Evolutionary conservation across 2,797 vertebrate species (phyloP), one percentile per base, ranked within the genome.

Genomic region (Molossus alvarezi): DNA sequence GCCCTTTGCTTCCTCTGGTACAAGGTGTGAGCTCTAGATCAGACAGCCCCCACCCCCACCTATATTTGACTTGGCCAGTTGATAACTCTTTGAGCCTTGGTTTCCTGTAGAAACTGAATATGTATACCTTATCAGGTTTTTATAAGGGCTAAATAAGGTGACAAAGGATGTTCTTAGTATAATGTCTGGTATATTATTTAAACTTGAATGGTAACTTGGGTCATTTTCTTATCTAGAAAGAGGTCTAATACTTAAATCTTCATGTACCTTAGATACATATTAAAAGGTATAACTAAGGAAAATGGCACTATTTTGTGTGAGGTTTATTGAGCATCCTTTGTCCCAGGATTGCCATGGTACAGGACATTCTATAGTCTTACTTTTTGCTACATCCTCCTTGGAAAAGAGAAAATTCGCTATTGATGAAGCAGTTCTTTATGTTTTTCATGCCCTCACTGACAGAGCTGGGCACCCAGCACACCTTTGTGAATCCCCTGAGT

Each of bases 401-500:
- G 91, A 75, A 92, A 72, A 55, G 23, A 69, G 64, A 48, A 58
- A 23, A 7, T 21, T 37, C 62, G 10, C 37, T 81, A 4, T 0
- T 41, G 23, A 18, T 6, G 27, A 23, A 45, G 65, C 4, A 5
- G 29, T n/a, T 57, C 81, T 62, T 45, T 14, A 51, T 0, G 0
- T 64, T 57, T 18, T 62, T 45, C 41, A 33, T 0, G 6, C 23
- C 18, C 29, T 62, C 5, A 12, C 48, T 10, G 27, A 33, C 57
- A 62, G 48, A 2, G 45, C 48, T 21, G 37, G 71, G 23, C 9
- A 60, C 25, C 51, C 48, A 29, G 10, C 5, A 9, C 17, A 4
- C 37, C 29, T 17, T 1, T 0, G 2, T 7, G 60, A 25, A 21
- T 12, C 15, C 37, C 3, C 33, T 20, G 64, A 29, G 53, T 1